Percentiles rank a stretch among this genome's conserved stretches.
Evolutionary conservation across 2,888 invertebrate genomes (phyloP).

Genomic region (Callyntrura sp.): DNA sequence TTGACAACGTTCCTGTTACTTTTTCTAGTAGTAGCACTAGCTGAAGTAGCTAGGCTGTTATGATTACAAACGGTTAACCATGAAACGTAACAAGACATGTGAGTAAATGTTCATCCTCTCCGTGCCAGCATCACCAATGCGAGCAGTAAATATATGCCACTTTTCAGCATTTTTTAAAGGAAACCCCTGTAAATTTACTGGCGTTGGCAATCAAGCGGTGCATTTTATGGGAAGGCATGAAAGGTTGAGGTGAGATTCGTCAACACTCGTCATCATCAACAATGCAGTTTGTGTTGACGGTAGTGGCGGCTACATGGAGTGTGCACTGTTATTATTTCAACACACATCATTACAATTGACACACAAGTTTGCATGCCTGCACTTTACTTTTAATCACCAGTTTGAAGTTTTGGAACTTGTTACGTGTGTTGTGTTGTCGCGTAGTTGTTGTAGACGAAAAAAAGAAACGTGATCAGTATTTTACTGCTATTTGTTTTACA

Average conservation of each 20-base stretch:
- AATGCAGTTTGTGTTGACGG: neutral
- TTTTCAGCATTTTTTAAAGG: neutral
- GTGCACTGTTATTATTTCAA: constrained; percentile 27
- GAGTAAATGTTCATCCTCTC: neutral
- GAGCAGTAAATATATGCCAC: neutral
- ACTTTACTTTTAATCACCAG: constrained; percentile 21
- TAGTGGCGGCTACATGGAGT: constrained; percentile 7
- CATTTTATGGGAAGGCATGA: neutral
- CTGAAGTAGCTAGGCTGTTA: too few species aligned
- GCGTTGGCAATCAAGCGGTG: constrained; percentile 12
- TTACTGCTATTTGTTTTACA: constrained; percentile 30
- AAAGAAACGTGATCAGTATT: constrained; percentile 41
- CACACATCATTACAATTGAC: too few species aligned
- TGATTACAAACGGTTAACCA: constrained; percentile 13
- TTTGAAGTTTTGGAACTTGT: constrained; percentile 5
- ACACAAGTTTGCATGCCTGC: too few species aligned
- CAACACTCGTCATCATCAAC: constrained; percentile 3
- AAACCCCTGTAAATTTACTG: constrained; percentile 26
- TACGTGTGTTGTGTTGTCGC: too few species aligned
- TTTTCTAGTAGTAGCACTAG: too few species aligned
- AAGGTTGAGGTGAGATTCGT: constrained; percentile 49
- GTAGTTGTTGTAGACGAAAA: too few species aligned
- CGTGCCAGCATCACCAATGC: neutral
- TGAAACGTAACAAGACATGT: constrained; percentile 6
- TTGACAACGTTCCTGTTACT: too few species aligned